Evolutionary conservation across 2,888 invertebrate species (phyloP), one percentile per base, ranked within the genome.

Genomic region (Opisthograptis luteolata): DNA sequence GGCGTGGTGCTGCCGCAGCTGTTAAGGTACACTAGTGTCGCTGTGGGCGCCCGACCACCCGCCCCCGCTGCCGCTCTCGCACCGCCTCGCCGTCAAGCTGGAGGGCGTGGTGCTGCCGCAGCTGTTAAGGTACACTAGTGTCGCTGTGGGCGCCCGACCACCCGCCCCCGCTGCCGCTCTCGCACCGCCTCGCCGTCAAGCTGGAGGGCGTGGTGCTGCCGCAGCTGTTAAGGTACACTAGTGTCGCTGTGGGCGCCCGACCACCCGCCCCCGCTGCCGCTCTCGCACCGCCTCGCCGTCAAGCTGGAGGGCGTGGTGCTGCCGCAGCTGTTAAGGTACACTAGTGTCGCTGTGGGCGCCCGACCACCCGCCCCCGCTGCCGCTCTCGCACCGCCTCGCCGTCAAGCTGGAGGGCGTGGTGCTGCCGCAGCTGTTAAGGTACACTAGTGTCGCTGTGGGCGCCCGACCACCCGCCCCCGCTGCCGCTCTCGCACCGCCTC

Each of bases 301-400:
- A 98, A 97, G 89, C 96, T 98, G 1, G 98, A 98, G 84, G 98
- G 98, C 0, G 97, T 99, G 3, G 62, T 98, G 35, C 94, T 68
- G 94, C 97, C 76, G 91, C 93, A 59, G 4, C 28, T 4, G 13
- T n/a, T 40, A 19, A 40, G 40, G 40, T 39, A 7, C 2, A 3
- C 3, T n/a, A n/a, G n/a, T n/a, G n/a, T n/a, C n/a, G n/a, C n/a
- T n/a, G n/a, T n/a, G n/a, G n/a, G n/a, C n/a, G n/a, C n/a, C n/a
- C n/a, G n/a, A n/a, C n/a, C n/a, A n/a, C n/a, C n/a, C n/a, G n/a
- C n/a, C n/a, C n/a, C n/a, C n/a, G n/a, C n/a, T n/a, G n/a, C n/a
- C n/a, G n/a, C n/a, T n/a, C n/a, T n/a, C n/a, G n/a, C n/a, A n/a
- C n/a, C n/a, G n/a, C n/a, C n/a, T n/a, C n/a, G n/a, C n/a, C n/a